A percentile compares a stretch with the other conserved stretches of the same genome.
Conservation (phyloP, 1,140 invertebrate genomes). For the Sipha flava region DNA sequence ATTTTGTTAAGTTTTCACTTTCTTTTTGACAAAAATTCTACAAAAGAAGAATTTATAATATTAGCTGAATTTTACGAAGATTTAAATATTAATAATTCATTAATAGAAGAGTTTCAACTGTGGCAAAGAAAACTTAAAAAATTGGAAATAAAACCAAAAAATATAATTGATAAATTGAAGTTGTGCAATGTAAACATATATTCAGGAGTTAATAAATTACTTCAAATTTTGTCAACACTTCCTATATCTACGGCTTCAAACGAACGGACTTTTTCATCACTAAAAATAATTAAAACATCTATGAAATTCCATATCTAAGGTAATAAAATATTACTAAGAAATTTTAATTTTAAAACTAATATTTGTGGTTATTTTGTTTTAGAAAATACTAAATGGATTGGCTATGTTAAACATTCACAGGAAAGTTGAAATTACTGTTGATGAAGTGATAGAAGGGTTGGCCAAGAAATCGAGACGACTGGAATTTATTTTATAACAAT, state of each 20-base stretch:
- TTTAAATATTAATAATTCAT: no score
- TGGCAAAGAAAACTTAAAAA: no score
- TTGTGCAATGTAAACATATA: no score
- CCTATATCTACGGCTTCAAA: background rate
- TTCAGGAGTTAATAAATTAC: background rate
- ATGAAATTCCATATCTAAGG: background rate
- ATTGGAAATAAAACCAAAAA: no score
- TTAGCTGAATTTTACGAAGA: no score
- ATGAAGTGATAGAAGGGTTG: background rate
- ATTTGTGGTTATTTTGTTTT: background rate
- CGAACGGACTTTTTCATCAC: background rate
- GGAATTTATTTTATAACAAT: background rate
- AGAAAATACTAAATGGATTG: slow-evolving; percentile 1
- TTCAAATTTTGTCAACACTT: background rate
- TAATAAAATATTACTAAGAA: background rate
- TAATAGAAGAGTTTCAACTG: no score
- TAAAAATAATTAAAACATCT: background rate
- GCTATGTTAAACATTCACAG: background rate
- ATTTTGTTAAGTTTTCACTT: background rate
- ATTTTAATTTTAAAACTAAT: background rate
- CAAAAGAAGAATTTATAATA: no score
- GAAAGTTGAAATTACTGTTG: no score
- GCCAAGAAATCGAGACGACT: background rate
- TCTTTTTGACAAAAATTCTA: background rate
- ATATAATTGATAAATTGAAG: no score